Evolutionary conservation across 2,113 vertebrate genomes (phyloP), one percentile per base, ranked within the genome.

Genomic region (Leptobrachium ailaonicum): DNA sequence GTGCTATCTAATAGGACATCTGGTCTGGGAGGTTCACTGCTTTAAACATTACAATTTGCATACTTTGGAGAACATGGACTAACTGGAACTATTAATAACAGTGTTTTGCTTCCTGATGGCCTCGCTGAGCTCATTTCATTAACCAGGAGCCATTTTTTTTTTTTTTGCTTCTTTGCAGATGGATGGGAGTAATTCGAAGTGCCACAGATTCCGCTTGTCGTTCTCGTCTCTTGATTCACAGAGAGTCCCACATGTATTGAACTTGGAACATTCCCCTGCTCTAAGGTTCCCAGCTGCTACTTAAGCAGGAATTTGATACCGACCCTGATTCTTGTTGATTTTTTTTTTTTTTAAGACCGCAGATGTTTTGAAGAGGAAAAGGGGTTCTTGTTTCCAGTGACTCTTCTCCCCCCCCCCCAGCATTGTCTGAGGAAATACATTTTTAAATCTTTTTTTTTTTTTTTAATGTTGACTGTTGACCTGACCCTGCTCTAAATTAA

Each of bases 181-280:
- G 98, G 98, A 99, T 99, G 97, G 96, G 98, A 86, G 98, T 99
- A 73, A 98, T 99, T 89, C 94, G 96, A 87, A 99, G 98, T 82
- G 97, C 96, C 82, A 99, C 98, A 76, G 91, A 91, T 84, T 94
- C 95, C 0, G 90, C 93, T 87, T 91, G 94, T 11, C 93, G 90
- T 13, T 82, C 92, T 50, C 93, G 88, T 44, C 80, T 91, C 72
- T 88, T 91, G 71, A 97, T 94, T 88, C 94, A 92, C 73, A 98
- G 95, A 85, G 96, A 98, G 83, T 86, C 93, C 44, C 94, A 93
- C 0, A 67, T 87, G 86, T 96, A 95, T 60, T 98, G 94, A 98
- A 0, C 47, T 76, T 86, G 41, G 20, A 67, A 83, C 32, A 1
- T 75, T 41, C 43, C 0, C 63, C 2, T 0, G 32, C 32, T 11